Conservation (phyloP, 2,113 vertebrate species). For the Dipodomys merriami region DNA sequence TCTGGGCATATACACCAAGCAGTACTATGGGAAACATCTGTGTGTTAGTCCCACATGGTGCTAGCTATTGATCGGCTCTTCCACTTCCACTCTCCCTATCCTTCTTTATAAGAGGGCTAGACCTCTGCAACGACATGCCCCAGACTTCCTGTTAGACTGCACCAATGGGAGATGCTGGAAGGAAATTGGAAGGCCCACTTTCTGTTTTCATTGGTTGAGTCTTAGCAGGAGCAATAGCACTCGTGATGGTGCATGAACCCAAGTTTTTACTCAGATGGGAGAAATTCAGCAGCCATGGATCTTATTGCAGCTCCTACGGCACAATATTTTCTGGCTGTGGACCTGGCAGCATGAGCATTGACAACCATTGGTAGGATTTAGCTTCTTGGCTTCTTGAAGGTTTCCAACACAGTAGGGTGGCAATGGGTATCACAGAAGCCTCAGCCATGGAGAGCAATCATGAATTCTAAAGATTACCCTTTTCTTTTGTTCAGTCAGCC, state of each 20-base stretch:
- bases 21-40: constrained; percentile 15
- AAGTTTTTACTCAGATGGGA: background rate
- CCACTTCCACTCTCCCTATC: background rate
- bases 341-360: no score
- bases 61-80: background rate
- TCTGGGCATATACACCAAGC: background rate
- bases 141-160: background rate
- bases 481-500: background rate
- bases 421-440: background rate
- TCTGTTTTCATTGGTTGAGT: background rate
- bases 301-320: background rate
- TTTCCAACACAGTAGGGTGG: background rate
- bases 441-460: background rate
- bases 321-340: background rate
- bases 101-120: background rate
- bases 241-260: background rate
- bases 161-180: background rate
- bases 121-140: constrained; percentile 20
- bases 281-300: background rate
- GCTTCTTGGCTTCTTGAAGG: background rate
- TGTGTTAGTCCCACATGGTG: background rate
- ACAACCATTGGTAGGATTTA: background rate
- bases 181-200: background rate
- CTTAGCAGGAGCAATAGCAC: background rate
- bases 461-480: background rate